Base-by-base conservation (phyloP, 2,888 invertebrate species). In the Harpalus rufipes region DNA sequence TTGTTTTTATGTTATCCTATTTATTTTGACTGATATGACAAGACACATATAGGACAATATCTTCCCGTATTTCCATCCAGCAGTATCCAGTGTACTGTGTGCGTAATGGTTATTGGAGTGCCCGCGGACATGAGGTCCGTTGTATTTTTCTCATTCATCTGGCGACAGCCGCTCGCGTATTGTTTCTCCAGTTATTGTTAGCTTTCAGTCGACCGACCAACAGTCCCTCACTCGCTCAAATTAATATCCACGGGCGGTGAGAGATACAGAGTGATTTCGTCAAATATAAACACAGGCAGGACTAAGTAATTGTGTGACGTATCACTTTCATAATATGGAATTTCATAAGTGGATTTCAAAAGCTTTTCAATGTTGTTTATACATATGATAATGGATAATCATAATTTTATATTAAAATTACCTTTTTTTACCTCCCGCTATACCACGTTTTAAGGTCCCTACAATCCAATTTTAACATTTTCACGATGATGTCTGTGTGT, bases 61-160 rank as follows among this genome's bases (percentile, higher is more conserved):
- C 44, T 51, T 51, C 2, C 44, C 2, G 44, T 10, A 51, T 51
- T 51, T 51, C 44, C 56, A 44, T 44, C 16, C 7, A 8, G 74
- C 65, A n/a, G 16, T 1, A 44, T 10, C 39, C 63, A 72, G n/a
- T 14, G 78, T 21, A 21, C 10, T 51, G 44, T 12, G 44, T 51
- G 44, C 44, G 12, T 51, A 51, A 51, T 51, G 44, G 44, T 51
- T 51, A 51, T 51, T 51, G 44, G 44, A 32, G 44, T 12, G 18
- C 51, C 16, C 51, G 44, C 56, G 56, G 51, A 8, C 25, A 18
- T 3, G 39, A 7, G 39, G 32, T 79, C 58, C 59, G 58, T 59
- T 79, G 58, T 59, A 59, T 79, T 79, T 59, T 59, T 79, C 79
- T 59, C 79, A 79, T 79, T 79, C 79, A 79, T 79, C 58, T 79